Evolutionary conservation across 2,797 vertebrate genomes (phyloP).

Genomic region (Enteromius treurensis): DNA sequence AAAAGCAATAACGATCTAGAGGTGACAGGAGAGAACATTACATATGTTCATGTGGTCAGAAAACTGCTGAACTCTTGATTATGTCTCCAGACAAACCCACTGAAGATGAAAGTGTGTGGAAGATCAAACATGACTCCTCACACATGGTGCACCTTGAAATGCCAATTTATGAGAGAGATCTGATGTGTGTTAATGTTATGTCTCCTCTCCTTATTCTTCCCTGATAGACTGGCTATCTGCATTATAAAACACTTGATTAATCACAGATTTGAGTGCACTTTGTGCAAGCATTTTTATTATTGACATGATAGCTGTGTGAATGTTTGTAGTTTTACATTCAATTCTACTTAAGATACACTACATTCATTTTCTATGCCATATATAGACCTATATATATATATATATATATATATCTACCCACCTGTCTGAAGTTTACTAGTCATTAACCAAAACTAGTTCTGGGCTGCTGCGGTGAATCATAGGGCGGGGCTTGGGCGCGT

Average conservation of each 20-base stretch:
- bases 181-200: not conserved
- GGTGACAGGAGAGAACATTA: not conserved
- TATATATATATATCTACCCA: not conserved
- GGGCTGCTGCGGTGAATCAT: conserved; percentile 11
- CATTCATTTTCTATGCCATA: not conserved
- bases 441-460: not conserved
- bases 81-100: not conserved
- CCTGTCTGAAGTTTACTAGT: not conserved
- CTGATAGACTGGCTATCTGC: not conserved
- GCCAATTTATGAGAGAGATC: not conserved
- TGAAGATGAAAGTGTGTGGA: too few relatives aligned
- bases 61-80: not conserved
- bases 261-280: not conserved
- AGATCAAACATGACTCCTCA: not conserved
- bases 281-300: not conserved
- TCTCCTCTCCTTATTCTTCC: not conserved
- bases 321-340: not conserved
- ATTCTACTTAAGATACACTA: not conserved
- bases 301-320: not conserved
- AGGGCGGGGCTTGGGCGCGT: not conserved
- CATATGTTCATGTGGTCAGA: not conserved
- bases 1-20: not conserved
- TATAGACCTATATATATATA: too few relatives aligned
- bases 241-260: not conserved
- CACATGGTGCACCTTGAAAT: not conserved